Percentiles rank a stretch among this genome's conserved stretches.
Evolutionary conservation across 2,888 invertebrate species (phyloP).

Genomic region (Macroteleia sp.): DNA sequence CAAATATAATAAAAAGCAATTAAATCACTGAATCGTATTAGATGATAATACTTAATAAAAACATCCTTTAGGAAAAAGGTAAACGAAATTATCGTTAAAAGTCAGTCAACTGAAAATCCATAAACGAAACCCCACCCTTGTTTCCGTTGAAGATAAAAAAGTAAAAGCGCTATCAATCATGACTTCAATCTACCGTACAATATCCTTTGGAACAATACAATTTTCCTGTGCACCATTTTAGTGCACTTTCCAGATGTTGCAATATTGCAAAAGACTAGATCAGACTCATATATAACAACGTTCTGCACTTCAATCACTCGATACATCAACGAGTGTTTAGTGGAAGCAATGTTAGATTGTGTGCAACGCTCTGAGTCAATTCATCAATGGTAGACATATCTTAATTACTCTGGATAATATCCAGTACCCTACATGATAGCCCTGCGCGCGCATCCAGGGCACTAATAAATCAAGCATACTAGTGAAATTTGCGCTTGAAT

Average conservation of each 20-base stretch:
- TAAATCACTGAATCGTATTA: no score
- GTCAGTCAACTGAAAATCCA: no score
- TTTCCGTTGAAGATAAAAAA: conserved; percentile 20
- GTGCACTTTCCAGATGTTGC: conserved; percentile 42
- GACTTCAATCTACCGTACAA: conserved; percentile 16
- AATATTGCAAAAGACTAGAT: conserved; percentile 25
- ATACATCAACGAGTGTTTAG: conserved; percentile 8
- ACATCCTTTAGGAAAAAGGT: no score
- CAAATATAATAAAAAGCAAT: no score
- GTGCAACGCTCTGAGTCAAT: conserved; percentile 25
- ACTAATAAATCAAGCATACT: conserved; percentile 24
- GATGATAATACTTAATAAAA: no score
- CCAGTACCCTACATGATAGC: conserved; percentile 14
- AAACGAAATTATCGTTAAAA: no score
- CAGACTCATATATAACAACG: conserved; percentile 22
- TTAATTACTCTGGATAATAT: conserved; percentile 53
- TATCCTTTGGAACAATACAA: conserved; percentile 38
- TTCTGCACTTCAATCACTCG: conserved; percentile 39
- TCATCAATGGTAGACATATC: conserved; percentile 37
- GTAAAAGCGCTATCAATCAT: conserved; percentile 49
- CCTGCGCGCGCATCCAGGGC: conserved; percentile 37
- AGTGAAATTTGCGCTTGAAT: conserved; percentile 53
- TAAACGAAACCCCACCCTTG: background rate
- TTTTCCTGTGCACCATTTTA: conserved; percentile 9
- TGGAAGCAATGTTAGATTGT: conserved; percentile 2